Evolutionary conservation across 2,888 invertebrate genomes (phyloP), one percentile per base, ranked within the genome.

Genomic region (Orchesella flavescens): DNA sequence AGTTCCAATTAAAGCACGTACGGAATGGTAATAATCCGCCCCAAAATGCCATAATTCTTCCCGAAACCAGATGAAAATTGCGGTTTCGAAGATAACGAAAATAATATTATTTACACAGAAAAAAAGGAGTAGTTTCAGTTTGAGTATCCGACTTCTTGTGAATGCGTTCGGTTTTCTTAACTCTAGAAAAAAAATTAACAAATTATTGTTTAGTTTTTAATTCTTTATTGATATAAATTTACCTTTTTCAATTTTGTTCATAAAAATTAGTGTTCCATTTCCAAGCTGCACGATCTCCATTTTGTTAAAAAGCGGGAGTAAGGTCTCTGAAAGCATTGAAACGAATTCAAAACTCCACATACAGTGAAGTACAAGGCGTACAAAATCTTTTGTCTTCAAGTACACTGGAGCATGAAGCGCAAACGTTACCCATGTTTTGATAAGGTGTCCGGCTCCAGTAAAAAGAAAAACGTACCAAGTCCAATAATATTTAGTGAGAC

Each of bases 201-300:
- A n/a, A n/a, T n/a, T n/a, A n/a, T n/a, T n/a, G n/a, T n/a, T n/a
- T n/a, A n/a, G n/a, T n/a, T n/a, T n/a, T n/a, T n/a, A n/a, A n/a
- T n/a, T n/a, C n/a, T n/a, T n/a, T n/a, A 7, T 53, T 34, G 7
- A 34, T 4, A 34, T 34, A 34, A 34, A 7, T 34, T 34, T 7
- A 34, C 34, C 34, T 5, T 9, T 69, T 15, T 69, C 69, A 19
- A 69, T 13, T 17, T 21, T 49, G 46, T 69, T 69, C 21, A 69
- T 53, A 23, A 69, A 21, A 15, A 49, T 23, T 5, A 69, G 15
- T 15, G 46, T 69, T 1, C 43, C 13, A n/a, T 69, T 69, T 4
- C 46, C 69, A 23, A 69, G 53, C 23, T 69, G 49, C 2, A 23
- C 15, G 1, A 69, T 15, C 7, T 53, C 15, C 1, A 49, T 43